A percentile compares a stretch with the other conserved stretches of the same genome.
Evolutionary conservation across 2,888 invertebrate genomes (phyloP).

Genomic region (Tuberolachnus salignus): DNA sequence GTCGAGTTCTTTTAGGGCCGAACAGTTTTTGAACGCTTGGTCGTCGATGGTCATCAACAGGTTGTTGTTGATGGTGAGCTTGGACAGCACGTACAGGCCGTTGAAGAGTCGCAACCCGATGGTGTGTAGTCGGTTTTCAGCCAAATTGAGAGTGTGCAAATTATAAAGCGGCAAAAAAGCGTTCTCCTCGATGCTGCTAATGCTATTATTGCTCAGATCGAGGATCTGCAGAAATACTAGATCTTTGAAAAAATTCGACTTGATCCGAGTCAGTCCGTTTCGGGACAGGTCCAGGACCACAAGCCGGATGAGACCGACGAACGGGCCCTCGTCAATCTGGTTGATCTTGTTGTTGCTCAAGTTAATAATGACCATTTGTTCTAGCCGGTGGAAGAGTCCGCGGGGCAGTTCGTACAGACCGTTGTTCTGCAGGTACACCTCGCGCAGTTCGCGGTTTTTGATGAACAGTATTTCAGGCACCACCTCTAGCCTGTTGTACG

Average conservation of each 20-base stretch:
- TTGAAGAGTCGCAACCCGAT: slow-evolving; percentile 82
- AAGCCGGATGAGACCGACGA: slow-evolving; percentile 81
- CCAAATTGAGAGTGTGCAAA: slow-evolving; percentile 85
- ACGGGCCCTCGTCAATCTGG: slow-evolving; percentile 83
- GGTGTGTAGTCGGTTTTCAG: slow-evolving; percentile 83
- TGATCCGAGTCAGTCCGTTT: slow-evolving; percentile 83
- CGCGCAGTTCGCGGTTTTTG: slow-evolving; percentile 79
- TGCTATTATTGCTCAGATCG: slow-evolving; percentile 83
- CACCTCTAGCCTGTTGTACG: slow-evolving; percentile 81
- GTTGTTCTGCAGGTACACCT: slow-evolving; percentile 84
- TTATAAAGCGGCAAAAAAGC: slow-evolving; percentile 87
- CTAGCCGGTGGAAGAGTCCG: slow-evolving; percentile 81
- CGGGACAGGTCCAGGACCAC: slow-evolving; percentile 85
- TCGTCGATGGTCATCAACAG: slow-evolving; percentile 78
- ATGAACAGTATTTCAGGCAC: slow-evolving; percentile 83
- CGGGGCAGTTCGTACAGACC: slow-evolving; percentile 81
- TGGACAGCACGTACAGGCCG: slow-evolving; percentile 81
- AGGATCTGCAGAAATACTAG: slow-evolving; percentile 84
- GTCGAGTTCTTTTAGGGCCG: slow-evolving; percentile 85
- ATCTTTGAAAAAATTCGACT: slow-evolving; percentile 84
- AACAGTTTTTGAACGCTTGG: slow-evolving; percentile 85
- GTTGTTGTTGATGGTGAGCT: slow-evolving; percentile 85
- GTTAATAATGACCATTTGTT: slow-evolving; percentile 83
- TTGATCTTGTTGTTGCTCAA: slow-evolving; percentile 84
- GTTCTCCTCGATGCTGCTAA: slow-evolving; percentile 86